Conservation (phyloP, 2,113 vertebrate species). For the Dicentrarchus labrax region DNA sequence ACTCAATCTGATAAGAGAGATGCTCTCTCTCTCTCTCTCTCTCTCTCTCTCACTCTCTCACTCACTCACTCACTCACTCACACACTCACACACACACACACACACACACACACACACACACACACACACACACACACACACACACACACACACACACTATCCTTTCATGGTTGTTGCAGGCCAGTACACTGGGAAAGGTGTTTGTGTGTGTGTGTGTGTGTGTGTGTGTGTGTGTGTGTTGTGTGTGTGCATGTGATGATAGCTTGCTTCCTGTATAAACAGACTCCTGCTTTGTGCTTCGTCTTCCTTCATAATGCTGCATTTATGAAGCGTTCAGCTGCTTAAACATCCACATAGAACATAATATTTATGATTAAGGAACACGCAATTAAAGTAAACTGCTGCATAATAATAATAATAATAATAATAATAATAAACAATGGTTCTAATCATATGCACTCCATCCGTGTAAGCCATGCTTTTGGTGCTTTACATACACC, state of each 20-base stretch:
- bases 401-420: no score
- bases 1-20: constrained; percentile 65
- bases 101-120: neutral
- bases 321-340: neutral
- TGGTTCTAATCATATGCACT: no score
- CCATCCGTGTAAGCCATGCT: no score
- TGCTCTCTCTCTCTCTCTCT: constrained; percentile 16
- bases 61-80: no score
- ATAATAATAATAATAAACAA: no score
- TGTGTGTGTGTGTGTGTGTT: neutral
- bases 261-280: constrained; percentile 9
- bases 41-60: neutral
- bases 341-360: neutral
- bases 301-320: neutral
- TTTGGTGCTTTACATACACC: no score
- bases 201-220: neutral
- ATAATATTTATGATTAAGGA: neutral
- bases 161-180: no score
- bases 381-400: neutral
- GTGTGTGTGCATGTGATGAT: neutral
- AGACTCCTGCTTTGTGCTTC: neutral
- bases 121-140: neutral
- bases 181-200: no score
- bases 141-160: neutral
- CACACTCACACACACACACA: neutral